Evolutionary conservation across 2,113 vertebrate species (phyloP).

Genomic region (Notechis scutatus): DNA sequence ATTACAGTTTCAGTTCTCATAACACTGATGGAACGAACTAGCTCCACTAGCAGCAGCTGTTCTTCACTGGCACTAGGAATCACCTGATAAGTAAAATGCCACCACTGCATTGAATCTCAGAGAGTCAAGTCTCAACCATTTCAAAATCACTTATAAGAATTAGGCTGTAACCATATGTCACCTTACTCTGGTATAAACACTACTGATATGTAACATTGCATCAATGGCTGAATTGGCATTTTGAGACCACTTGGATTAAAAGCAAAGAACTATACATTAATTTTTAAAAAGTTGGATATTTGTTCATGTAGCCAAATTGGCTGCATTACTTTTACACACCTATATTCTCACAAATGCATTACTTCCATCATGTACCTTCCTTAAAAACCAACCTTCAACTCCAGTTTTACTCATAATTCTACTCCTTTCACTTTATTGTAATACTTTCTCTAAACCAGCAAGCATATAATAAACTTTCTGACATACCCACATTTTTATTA

Average conservation of each 20-base stretch:
- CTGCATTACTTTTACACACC: no score
- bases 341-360: not conserved
- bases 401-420: not conserved
- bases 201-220: not conserved
- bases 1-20: conserved; percentile 98
- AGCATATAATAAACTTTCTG: not conserved
- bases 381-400: not conserved
- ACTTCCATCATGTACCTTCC: not conserved
- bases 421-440: not conserved
- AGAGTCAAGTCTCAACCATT: not conserved
- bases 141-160: not conserved
- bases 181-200: not conserved
- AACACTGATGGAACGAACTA: conserved; percentile 94
- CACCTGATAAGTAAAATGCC: conserved; percentile 72
- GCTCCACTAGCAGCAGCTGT: conserved; percentile 91
- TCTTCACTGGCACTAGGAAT: conserved; percentile 93
- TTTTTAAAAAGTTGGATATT: not conserved
- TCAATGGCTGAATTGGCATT: not conserved
- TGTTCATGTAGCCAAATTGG: not conserved
- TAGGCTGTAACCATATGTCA: not conserved
- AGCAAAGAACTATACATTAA: not conserved
- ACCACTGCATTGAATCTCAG: not conserved
- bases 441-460: not conserved
- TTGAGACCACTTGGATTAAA: not conserved
- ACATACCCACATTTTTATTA: not conserved